Percentiles rank a stretch among this genome's conserved stretches.
phyloP scores from a whole-genome alignment of 2,888 invertebrate species.

The Encarsia formosa region DNA sequence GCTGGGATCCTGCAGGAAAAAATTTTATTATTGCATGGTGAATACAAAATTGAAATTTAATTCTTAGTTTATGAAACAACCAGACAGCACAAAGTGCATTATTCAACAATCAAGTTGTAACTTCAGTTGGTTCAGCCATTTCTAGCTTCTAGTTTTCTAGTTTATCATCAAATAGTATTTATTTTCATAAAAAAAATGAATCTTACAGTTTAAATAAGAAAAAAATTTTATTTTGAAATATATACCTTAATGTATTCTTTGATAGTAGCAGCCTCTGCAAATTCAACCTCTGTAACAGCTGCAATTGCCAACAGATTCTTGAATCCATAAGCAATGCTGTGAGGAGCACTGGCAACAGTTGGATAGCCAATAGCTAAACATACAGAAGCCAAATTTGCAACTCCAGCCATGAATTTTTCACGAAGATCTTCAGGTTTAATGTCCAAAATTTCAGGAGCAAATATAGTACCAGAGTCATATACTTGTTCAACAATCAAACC shows the following conservation, averaged over 20 bases:
- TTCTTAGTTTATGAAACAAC: slow-evolving; percentile 17
- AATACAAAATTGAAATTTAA: neutral
- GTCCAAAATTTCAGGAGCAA: slow-evolving; percentile 94
- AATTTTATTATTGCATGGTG: neutral
- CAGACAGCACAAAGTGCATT: slow-evolving; percentile 38
- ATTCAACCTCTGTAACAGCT: slow-evolving; percentile 91
- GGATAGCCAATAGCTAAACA: slow-evolving; percentile 94
- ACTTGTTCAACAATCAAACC: slow-evolving; percentile 95
- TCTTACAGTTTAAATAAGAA: neutral
- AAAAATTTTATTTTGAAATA: neutral
- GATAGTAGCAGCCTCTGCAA: slow-evolving; percentile 89
- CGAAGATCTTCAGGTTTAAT: slow-evolving; percentile 96
- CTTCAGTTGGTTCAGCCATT: slow-evolving; percentile 54
- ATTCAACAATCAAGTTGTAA: slow-evolving; percentile 38
- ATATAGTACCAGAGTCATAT: slow-evolving; percentile 97
- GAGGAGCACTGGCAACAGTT: slow-evolving; percentile 93
- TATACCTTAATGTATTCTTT: slow-evolving; percentile 85
- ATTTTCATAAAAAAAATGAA: neutral
- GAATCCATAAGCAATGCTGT: slow-evolving; percentile 96
- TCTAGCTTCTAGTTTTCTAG: slow-evolving; percentile 50
- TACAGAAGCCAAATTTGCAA: slow-evolving; percentile 89
- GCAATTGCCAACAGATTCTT: slow-evolving; percentile 96
- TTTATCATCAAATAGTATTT: neutral
- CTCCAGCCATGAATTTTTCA: slow-evolving; percentile 86
- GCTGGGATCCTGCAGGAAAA: slow-evolving; percentile 76